Base-by-base conservation (phyloP, 2,888 invertebrate genomes). In the Ptilodon capucinus region DNA sequence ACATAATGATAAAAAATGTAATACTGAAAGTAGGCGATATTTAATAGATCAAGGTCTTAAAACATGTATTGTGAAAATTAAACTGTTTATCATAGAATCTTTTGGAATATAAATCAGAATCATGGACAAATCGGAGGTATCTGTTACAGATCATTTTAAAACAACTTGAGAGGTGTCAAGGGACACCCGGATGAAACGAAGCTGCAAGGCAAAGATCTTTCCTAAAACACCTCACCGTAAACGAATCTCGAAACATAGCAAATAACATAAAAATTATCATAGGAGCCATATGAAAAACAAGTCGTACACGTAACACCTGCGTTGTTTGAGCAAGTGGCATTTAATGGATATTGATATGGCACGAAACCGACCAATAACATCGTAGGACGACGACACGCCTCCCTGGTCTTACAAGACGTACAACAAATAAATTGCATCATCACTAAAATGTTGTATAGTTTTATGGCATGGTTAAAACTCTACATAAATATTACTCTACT, bases 351-450 rank as follows among this genome's bases (percentile, higher is more conserved):
- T 47, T 52, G 54, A 52, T 55, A 51, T 34, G 41, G 42, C 38
- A 35, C 30, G 32, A 16, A 57, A 49, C 40, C 39, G 51, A 53
- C 64, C 64, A 65, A 65, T 65, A 43, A 50, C 43, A 64, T 25
- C 14, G 44, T 30, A n/a, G 56, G 36, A 54, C 47, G 43, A 9
- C n/a, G 61, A 28, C 64, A 65, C 64, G 54, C 64, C 64, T 63
- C 50, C 44, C 49, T 54, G 40, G 55, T 40, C 54, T 56, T 52
- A 38, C 42, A 41, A 19, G 59, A 54, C n/a, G n/a, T n/a, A n/a
- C n/a, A 56, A 62, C 44, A 57, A 51, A n/a, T n/a, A 25, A n/a
- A n/a, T 56, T 55, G 63, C 51, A 54, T 64, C 56, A 67, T 49
- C 28, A 40, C 34, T 38, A 4, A 36, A 54, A 36, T 18, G 34